A percentile compares a stretch with the other conserved stretches of the same genome.
These are phyloP conservation scores for Chaitophorus viminalis DNA, from an alignment of 2,888 invertebrate genomes.

Conservation along the genomic window DNA sequence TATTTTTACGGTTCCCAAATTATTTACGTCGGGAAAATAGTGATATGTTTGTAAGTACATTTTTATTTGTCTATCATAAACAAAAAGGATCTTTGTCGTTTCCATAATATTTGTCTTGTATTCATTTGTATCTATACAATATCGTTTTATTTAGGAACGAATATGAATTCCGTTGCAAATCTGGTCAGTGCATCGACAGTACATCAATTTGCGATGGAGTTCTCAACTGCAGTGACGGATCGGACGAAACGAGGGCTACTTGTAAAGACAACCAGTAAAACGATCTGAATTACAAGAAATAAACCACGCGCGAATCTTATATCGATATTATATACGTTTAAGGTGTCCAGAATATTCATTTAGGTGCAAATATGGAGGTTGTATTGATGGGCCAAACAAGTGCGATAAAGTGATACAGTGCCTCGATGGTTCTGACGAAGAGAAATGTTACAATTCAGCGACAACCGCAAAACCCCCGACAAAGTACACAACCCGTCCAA, in stretches of 20 bases:
- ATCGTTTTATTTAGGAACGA: neutral
- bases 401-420: constrained; percentile 13
- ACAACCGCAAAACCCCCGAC: neutral
- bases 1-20: too few relatives aligned
- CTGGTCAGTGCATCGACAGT: constrained; percentile 36
- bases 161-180: constrained; percentile 10
- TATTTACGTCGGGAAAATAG: too few relatives aligned
- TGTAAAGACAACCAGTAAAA: constrained; percentile 24
- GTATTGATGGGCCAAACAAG: neutral
- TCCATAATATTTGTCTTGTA: too few relatives aligned
- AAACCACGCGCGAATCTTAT: neutral
- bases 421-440: constrained; percentile 1
- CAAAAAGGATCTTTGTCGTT: too few relatives aligned
- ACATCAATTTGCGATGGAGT: constrained; percentile 34
- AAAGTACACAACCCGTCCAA: neutral
- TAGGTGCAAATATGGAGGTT: constrained; percentile 34
- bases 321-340: neutral
- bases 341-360: constrained; percentile 5
- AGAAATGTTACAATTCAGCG: neutral
- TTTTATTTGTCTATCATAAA: too few relatives aligned
- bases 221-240: constrained; percentile 38
- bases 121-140: too few relatives aligned
- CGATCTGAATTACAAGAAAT: neutral
- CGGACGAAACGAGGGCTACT: constrained; percentile 20
- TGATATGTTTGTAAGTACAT: too few relatives aligned